A percentile compares a stretch with the other conserved stretches of the same genome.
Evolutionary conservation across 2,797 vertebrate species (phyloP).

Genomic region (Coregonus sp.): DNA sequence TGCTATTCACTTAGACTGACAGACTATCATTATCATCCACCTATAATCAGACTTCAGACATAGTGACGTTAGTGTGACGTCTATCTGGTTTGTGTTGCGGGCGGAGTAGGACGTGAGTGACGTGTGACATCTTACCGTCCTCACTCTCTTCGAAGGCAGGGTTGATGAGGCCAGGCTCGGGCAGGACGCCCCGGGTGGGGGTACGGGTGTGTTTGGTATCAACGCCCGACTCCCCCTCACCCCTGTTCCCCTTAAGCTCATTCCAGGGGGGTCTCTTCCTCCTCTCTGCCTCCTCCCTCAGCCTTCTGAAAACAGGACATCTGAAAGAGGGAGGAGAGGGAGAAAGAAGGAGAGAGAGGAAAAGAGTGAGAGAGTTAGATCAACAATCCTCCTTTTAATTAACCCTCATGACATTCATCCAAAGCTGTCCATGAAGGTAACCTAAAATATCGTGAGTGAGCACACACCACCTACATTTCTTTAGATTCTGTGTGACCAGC

Average conservation of each 20-base stretch:
- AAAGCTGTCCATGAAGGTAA: too few relatives aligned
- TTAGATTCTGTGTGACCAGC: background rate
- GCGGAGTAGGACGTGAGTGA: background rate
- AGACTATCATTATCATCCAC: too few relatives aligned
- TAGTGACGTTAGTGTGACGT: too few relatives aligned
- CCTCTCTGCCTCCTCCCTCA: constrained; percentile 81
- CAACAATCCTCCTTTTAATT: constrained; percentile 13
- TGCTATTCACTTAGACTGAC: background rate
- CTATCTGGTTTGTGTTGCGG: background rate
- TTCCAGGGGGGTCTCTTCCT: constrained; percentile 81
- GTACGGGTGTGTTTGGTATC: constrained; percentile 74
- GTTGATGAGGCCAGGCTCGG: constrained; percentile 87
- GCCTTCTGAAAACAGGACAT: constrained; percentile 85
- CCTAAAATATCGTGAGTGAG: too few relatives aligned
- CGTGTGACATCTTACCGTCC: constrained; percentile 78
- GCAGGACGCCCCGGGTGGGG: constrained; percentile 67
- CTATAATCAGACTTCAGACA: background rate
- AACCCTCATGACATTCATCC: background rate
- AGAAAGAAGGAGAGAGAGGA: background rate
- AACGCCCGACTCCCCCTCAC: constrained; percentile 69
- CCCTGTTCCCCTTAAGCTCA: constrained; percentile 76
- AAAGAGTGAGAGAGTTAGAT: background rate
- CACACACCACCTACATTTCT: too few relatives aligned
- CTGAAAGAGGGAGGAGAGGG: constrained; percentile 59
- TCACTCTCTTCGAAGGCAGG: constrained; percentile 90